Conservation (phyloP, 2,113 vertebrate species). For the Antechinus flavipes region DNA sequence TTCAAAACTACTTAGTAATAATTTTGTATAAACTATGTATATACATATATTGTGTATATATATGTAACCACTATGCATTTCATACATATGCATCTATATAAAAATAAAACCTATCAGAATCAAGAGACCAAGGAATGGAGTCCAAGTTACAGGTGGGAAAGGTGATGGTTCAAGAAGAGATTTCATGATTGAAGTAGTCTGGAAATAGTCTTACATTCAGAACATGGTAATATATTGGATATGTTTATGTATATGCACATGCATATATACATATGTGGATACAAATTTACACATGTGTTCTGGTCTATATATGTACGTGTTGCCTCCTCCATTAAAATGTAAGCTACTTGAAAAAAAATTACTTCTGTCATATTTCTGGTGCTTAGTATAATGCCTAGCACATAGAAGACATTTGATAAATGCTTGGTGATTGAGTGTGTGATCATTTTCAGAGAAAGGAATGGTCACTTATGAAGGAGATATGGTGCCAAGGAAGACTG, state of each 20-base stretch:
- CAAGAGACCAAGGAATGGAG: neutral
- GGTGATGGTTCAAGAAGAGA: no score
- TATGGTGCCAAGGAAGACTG: neutral
- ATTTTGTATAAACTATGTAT: neutral
- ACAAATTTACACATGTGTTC: neutral
- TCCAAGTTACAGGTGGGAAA: neutral
- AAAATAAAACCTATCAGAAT: neutral
- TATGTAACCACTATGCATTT: neutral
- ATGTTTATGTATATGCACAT: neutral
- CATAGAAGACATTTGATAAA: neutral
- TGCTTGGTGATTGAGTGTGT: neutral
- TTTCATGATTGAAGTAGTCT: neutral
- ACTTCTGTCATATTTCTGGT: neutral
- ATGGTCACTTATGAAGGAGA: no score
- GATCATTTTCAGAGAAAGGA: neutral
- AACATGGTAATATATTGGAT: neutral
- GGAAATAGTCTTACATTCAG: neutral
- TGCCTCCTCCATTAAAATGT: neutral
- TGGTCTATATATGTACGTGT: neutral
- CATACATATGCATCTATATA: neutral
- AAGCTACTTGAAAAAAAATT: neutral
- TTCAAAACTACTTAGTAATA: neutral
- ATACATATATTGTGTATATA: neutral
- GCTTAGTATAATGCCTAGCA: neutral
- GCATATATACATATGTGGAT: neutral